Base-by-base conservation (phyloP, 2,888 invertebrate species). In the Agonopterix arenella region DNA sequence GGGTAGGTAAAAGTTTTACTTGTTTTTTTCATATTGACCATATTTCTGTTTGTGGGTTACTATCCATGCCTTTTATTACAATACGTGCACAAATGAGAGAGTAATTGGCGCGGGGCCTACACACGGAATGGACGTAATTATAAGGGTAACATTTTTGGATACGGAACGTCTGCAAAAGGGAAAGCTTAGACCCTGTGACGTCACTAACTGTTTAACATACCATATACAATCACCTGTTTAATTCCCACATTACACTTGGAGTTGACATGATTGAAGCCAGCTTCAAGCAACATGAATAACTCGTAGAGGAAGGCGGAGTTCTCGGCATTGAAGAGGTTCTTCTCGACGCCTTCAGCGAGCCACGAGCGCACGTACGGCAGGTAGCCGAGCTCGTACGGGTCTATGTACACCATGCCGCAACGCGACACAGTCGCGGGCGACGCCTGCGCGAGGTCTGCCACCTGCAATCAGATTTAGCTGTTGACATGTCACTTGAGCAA, bases 371-470 rank as follows among this genome's bases (percentile, higher is more conserved):
- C 93, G 60, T 92, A 93, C 0, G 97, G 97, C 61, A 94, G 70
- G 93, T 95, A 97, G 47, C 94, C 93, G 46, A 97, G 83, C 66
- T 97, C 96, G 2, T 93, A 91, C 0, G 97, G 93, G 74, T 97
- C 97, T 8, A 97, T 92, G 74, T 96, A 97, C 1, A 97, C 97
- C 97, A 97, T 97, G 46, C 97, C 97, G 60, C 93, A 93, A 16
- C 93, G 91, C 0, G 91, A 91, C 4, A 97, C 97, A 0, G 97
- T 97, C 1, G 97, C 97, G 0, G 97, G 97, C 0, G 97, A 97
- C 0, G 97, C 97, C 73, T 97, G 97, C 0, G 96, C 91, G 49
- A 97, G 84, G 76, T 97, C 97, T 67, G 94, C 93, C 8, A 93
- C 93, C 89, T 89, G 38, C n/a, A 36, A 28, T 28, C 28, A 28